Base-by-base conservation (phyloP, 1,140 invertebrate genomes). In the Teleogryllus occipitalis region DNA sequence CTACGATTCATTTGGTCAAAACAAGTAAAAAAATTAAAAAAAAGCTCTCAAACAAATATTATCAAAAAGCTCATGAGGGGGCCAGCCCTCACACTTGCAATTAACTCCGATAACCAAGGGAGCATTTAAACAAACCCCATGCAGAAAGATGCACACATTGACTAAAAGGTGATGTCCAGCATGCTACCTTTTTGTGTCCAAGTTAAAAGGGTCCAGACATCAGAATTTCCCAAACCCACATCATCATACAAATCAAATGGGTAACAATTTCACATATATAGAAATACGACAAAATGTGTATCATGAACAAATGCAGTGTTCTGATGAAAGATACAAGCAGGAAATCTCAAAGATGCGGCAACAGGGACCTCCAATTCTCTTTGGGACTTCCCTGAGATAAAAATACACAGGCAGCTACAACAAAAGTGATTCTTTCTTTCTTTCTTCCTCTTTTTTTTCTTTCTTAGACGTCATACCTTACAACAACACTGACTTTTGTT, bases 211-310 rank as follows among this genome's bases (percentile, higher is more conserved):
- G 18, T 65, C 10, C 54, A 65, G 54, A 65, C 18, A 65, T 65
- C 54, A 65, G 18, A 18, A 18, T 65, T 65, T 65, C 54, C 54
- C 54, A 65, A 65, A 65, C 10, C 54, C 54, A 65, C 54, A 65
- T 65, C 54, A 65, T 65, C 54, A 65, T 65, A 65, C 54, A 65
- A 65, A 65, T 65, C 54, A 65, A 65, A 65, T 65, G 54, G 54
- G 54, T 65, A 65, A 65, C 54, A 65, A 65, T 18, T 65, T 65
- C 54, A 65, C 54, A 65, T 65, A 18, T 65, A 65, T 65, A 65
- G 54, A 65, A 65, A 65, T 65, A 65, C 54, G 18, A 65, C 18
- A 18, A 65, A 10, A 65, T 65, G 54, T 65, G 18, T 65, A 65
- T 65, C 54, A 65, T 65, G 54, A 65, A 65, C 54, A 65, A 65